Base-by-base conservation (phyloP, 2,797 vertebrate species). In the Gymnoscopelus microlampas region DNA sequence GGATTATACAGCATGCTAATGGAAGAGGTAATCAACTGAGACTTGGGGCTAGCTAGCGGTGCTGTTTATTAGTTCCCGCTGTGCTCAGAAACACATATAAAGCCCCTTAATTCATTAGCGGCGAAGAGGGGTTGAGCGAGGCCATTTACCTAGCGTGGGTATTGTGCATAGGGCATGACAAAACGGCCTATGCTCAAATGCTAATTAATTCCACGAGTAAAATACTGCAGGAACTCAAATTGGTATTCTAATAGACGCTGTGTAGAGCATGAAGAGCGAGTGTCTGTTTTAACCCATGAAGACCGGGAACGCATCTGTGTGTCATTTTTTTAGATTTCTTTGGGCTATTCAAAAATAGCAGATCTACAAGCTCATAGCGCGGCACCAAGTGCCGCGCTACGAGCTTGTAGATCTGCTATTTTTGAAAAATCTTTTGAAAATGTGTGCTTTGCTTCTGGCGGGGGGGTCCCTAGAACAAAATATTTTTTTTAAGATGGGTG, bases 1-100 rank as follows among this genome's bases (percentile, higher is more conserved):
- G 32, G 71, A 78, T 73, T 32, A 53, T 56, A 80, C 83, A 77
- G 87, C 80, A 60, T 71, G 75, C 72, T 90, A 92, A 91, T 86
- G 78, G 70, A 85, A 87, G 88, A 90, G 78, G 79, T 85, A 91
- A 93, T 91, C 84, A 88, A 87, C 88, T 80, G 85, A 91, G 91
- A 90, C 82, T 66, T 70, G 59, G 73, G 66, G 61, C 65, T 55
- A 77, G 80, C 82, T 47, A 70, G 71, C 69, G 74, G 0, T 58
- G 29, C 78, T 82, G 79, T 91, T 94, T 86, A 87, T 71, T 32
- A 83, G 79, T 76, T 68, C 75, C 54, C 14, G 70, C 55, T 44
- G 66, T 78, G 68, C 48, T 63, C 48, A 10, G 66, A 79, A 81
- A 89, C 83, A 88, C 72, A 84, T 56, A 69, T 74, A 74, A 89